phyloP scores from a whole-genome alignment of 1,140 invertebrate species.

The Nebria ingens region DNA sequence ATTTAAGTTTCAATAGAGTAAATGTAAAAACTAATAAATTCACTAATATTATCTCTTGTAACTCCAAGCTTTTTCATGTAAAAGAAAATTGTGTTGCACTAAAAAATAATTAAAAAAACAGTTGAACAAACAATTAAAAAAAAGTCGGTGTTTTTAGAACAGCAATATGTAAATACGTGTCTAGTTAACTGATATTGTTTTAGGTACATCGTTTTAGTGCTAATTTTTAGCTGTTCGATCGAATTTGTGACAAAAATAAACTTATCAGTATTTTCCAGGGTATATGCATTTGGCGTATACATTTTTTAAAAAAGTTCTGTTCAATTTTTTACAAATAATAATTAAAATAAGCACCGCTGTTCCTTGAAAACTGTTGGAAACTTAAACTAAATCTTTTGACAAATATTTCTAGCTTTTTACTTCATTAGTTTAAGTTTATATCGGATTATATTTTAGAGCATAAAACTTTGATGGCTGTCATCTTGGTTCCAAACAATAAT shows the following conservation, averaged over 20 bases:
- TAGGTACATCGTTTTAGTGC: constrained; percentile 8
- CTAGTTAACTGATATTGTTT: constrained; percentile 7
- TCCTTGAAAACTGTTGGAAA: too few relatives aligned
- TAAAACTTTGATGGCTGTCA: too few relatives aligned
- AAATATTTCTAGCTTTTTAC: too few relatives aligned
- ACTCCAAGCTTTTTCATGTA: constrained; percentile 2
- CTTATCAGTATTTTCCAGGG: constrained; percentile 4
- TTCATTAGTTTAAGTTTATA: too few relatives aligned
- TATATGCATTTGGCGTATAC: constrained; percentile 4
- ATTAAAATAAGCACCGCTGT: too few relatives aligned
- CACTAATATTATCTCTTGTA: constrained; percentile 1
- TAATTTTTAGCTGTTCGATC: constrained; percentile 2
- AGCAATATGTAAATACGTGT: constrained; percentile 8
- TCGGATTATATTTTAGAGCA: too few relatives aligned
- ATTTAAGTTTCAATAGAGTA: neutral
- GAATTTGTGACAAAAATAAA: neutral
- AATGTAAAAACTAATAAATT: too few relatives aligned
- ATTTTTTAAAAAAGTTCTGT: too few relatives aligned
- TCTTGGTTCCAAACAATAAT: too few relatives aligned
- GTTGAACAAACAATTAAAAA: constrained; percentile 4
- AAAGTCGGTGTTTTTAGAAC: constrained; percentile 4
- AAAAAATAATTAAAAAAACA: too few relatives aligned
- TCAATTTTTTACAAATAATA: too few relatives aligned
- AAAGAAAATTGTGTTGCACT: constrained; percentile 5
- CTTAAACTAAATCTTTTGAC: too few relatives aligned